Evolutionary conservation across 2,113 vertebrate species (phyloP).

Genomic region (Merops nubicus): DNA sequence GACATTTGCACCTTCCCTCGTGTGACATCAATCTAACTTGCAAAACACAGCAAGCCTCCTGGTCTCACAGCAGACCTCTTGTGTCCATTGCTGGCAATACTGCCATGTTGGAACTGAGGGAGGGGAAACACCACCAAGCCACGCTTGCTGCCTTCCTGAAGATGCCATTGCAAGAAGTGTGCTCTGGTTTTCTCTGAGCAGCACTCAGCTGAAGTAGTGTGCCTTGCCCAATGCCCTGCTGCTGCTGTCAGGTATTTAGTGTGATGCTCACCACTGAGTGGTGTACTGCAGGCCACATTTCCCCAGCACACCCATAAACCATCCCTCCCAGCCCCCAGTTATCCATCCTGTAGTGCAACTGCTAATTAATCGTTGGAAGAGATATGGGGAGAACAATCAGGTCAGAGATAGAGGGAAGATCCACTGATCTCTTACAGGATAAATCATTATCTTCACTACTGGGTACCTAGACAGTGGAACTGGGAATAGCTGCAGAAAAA

Average conservation of each 20-base stretch:
- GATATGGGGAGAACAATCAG: not conserved
- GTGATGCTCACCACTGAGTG: not conserved
- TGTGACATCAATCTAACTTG: not conserved
- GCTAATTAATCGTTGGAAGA: not conserved
- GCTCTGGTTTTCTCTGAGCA: not conserved
- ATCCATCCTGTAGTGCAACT: not conserved
- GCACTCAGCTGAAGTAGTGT: not conserved
- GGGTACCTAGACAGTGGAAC: not conserved
- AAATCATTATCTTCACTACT: not conserved
- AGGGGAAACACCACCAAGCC: not conserved
- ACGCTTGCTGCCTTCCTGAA: not conserved
- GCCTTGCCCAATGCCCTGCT: not conserved
- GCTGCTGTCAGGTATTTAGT: fast-evolving
- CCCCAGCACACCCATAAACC: not conserved
- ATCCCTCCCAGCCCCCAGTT: fast-evolving
- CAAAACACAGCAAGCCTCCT: not conserved
- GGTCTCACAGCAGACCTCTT: not conserved
- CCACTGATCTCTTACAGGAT: not conserved
- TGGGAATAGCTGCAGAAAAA: not conserved
- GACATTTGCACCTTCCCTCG: not conserved
- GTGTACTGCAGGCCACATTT: not conserved
- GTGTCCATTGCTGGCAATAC: not conserved
- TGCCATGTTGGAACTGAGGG: not conserved
- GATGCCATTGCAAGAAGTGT: not conserved
- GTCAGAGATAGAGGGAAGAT: not conserved